Percentiles rank a stretch among this genome's conserved stretches.
phyloP scores from a whole-genome alignment of 2,888 invertebrate genomes.

The Pandemis corylana region DNA sequence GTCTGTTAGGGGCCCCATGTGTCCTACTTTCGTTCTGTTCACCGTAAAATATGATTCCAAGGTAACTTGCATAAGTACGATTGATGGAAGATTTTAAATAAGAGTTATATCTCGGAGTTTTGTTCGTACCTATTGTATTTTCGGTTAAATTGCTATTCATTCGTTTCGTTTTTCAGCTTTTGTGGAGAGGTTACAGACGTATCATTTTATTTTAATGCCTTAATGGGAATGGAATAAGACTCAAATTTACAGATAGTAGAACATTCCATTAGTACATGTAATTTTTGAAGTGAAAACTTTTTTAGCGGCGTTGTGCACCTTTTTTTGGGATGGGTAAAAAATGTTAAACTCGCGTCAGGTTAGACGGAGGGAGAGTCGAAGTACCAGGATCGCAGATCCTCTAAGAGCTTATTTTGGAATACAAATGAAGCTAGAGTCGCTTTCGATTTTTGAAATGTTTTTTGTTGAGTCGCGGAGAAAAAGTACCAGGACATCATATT shows the following conservation, averaged over 20 bases:
- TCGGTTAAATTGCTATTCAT: background rate
- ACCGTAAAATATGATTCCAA: conserved; percentile 16
- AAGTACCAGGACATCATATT: too few relatives aligned
- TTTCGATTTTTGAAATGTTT: too few relatives aligned
- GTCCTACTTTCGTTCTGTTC: conserved; percentile 33
- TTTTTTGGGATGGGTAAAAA: too few relatives aligned
- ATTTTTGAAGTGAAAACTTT: too few relatives aligned
- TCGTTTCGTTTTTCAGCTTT: background rate
- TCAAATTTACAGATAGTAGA: background rate
- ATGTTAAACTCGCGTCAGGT: too few relatives aligned
- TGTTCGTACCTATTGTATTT: background rate
- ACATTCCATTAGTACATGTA: background rate
- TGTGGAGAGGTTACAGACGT: background rate
- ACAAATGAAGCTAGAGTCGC: too few relatives aligned
- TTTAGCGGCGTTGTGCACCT: too few relatives aligned
- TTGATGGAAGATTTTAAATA: conserved; percentile 28
- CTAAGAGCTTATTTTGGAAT: too few relatives aligned
- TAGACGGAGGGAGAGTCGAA: too few relatives aligned
- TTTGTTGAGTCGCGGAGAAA: too few relatives aligned
- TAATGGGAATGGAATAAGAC: background rate
- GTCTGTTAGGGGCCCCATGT: conserved; percentile 40
- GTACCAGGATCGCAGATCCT: too few relatives aligned
- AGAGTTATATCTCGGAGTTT: conserved; percentile 12
- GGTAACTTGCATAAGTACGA: conserved; percentile 14
- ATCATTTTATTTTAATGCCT: background rate